A percentile compares a stretch with the other conserved stretches of the same genome.
These are phyloP conservation scores for Glaucopsyche alexis DNA, from an alignment of 2,888 invertebrate species.

Conservation along the genomic window DNA sequence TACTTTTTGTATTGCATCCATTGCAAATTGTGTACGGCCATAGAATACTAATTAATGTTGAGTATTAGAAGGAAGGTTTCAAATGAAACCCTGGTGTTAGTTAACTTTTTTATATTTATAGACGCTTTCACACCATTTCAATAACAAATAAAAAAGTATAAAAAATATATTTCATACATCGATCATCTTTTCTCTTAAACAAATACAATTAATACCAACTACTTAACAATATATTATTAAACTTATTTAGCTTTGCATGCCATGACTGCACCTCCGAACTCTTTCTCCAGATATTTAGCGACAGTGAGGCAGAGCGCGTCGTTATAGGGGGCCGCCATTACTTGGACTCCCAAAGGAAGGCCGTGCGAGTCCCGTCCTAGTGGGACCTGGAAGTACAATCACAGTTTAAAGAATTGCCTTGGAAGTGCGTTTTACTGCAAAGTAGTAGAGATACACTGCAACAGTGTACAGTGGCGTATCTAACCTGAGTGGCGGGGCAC, in stretches of 20 bases:
- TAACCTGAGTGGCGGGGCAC: conserved; percentile 89
- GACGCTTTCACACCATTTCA: too few relatives aligned
- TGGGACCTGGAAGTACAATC: conserved; percentile 79
- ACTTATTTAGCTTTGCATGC: conserved; percentile 64
- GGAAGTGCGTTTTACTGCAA: too few relatives aligned
- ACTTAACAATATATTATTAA: background rate
- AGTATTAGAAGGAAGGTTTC: too few relatives aligned
- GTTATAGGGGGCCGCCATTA: conserved; percentile 85
- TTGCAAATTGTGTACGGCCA: too few relatives aligned
- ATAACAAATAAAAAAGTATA: background rate
- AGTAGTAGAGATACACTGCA: background rate
- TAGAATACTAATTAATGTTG: too few relatives aligned
- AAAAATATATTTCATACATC: conserved; percentile 3
- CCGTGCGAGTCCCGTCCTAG: conserved; percentile 86
- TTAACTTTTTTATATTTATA: too few relatives aligned
- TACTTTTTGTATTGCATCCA: too few relatives aligned
- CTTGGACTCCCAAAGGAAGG: conserved; percentile 90
- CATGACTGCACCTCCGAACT: conserved; percentile 87
- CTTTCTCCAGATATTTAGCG: conserved; percentile 86
- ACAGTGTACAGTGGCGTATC: background rate
- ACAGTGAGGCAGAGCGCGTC: conserved; percentile 88
- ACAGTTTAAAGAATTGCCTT: background rate
- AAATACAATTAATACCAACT: background rate
- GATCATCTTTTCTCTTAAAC: background rate
- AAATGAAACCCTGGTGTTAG: too few relatives aligned